Conservation (phyloP, 2,113 vertebrate species). For the Alethe castanea region DNA sequence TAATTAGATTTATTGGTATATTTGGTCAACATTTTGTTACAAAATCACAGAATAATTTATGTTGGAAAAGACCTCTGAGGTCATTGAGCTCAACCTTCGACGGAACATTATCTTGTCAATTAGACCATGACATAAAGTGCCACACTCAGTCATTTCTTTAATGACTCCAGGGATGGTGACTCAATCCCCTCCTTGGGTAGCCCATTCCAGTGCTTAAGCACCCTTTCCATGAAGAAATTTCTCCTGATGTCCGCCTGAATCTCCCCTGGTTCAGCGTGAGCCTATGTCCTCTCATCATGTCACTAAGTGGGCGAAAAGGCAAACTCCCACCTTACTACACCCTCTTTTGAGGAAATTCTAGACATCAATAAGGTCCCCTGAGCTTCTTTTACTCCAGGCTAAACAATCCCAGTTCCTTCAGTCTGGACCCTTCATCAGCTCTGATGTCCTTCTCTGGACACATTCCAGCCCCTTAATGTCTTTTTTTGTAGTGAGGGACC, state of each 20-base stretch:
- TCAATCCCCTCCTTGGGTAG: too few relatives aligned
- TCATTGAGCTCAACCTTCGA: not conserved
- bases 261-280: not conserved
- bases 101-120: not conserved
- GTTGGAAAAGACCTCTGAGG: not conserved
- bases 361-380: not conserved
- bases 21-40: not conserved
- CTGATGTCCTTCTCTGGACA: not conserved
- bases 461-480: not conserved
- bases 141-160: not conserved
- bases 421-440: not conserved
- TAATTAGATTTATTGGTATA: not conserved
- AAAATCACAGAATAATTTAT: not conserved
- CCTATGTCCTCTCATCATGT: not conserved
- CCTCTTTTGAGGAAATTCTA: not conserved
- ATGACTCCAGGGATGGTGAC: too few relatives aligned
- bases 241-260: not conserved
- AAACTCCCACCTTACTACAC: too few relatives aligned
- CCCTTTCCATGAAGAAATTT: not conserved
- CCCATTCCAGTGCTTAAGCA: too few relatives aligned
- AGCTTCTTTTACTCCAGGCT: not conserved
- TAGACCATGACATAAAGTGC: not conserved
- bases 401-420: not conserved
- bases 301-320: not conserved
- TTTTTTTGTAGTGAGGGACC: not conserved